These are phyloP conservation scores for Alloscopus bannaensis DNA, from an alignment of 2,888 invertebrate genomes.

Conservation along the genomic window DNA sequence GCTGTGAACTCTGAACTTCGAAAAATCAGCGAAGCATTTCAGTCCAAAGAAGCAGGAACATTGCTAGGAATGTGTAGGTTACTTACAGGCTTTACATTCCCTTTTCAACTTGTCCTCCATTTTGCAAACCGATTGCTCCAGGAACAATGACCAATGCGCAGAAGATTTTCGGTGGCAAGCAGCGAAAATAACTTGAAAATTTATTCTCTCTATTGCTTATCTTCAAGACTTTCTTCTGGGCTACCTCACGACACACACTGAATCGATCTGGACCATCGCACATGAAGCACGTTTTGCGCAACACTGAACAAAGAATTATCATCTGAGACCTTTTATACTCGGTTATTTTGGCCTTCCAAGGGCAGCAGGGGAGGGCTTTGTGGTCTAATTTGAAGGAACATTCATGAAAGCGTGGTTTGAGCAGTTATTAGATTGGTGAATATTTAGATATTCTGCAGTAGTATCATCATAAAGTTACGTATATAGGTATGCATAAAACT, in stretches of 20 bases:
- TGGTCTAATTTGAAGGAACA: background rate
- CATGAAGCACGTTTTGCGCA: no score
- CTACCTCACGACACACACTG: no score
- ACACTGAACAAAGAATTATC: conserved; percentile 33
- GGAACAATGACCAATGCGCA: no score
- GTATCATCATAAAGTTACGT: background rate
- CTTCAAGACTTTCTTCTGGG: no score
- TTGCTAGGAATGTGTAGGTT: background rate
- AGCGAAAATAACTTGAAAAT: no score
- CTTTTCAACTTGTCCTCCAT: conserved; percentile 51
- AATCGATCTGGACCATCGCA: no score
- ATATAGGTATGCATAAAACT: no score
- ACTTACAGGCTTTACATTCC: conserved; percentile 51
- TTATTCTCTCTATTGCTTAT: no score
- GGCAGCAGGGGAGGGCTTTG: background rate
- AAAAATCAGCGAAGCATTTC: background rate
- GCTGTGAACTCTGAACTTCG: background rate
- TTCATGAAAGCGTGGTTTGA: background rate
- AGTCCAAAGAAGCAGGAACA: background rate
- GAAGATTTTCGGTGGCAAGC: no score
- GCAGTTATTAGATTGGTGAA: background rate
- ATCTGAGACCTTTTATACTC: conserved; percentile 33
- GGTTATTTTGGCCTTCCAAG: conserved; percentile 33
- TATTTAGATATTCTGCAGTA: background rate
- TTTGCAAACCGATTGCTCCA: no score